Percentiles rank a stretch among this genome's conserved stretches.
Conservation (phyloP, 2,888 invertebrate genomes). For the Agrenia bidenticulata region DNA sequence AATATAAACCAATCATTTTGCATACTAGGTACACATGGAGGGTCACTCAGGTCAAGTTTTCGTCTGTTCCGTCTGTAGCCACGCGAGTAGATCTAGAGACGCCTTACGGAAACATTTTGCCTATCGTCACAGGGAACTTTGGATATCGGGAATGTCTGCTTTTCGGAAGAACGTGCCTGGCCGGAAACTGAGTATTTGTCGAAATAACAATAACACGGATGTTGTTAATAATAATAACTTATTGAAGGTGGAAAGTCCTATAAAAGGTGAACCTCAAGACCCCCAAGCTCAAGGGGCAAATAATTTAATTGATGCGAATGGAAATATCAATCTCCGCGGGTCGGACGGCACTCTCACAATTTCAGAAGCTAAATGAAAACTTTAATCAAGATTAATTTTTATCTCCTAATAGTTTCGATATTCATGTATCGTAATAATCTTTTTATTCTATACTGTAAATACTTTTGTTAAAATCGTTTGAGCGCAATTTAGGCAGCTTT, state of each 20-base stretch:
- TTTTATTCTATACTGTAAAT: too few relatives aligned
- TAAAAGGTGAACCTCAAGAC: conserved; percentile 33
- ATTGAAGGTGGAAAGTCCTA: conserved; percentile 37
- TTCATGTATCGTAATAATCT: too few relatives aligned
- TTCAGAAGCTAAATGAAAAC: conserved; percentile 49
- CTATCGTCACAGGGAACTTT: conserved; percentile 59
- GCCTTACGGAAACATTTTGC: conserved; percentile 86
- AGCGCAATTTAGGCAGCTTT: too few relatives aligned
- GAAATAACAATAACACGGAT: conserved; percentile 49
- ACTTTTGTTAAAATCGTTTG: too few relatives aligned
- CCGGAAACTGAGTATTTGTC: conserved; percentile 52
- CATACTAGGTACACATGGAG: conserved; percentile 71
- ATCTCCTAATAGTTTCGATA: too few relatives aligned
- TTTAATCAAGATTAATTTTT: too few relatives aligned
- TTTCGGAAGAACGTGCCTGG: conserved; percentile 52
- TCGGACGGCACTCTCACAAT: conserved; percentile 53
- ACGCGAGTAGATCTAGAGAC: conserved; percentile 83
- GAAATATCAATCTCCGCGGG: conserved; percentile 52
- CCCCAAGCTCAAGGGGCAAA: conserved; percentile 27
- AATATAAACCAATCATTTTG: neutral
- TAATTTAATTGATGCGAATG: conserved; percentile 50
- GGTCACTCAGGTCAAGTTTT: conserved; percentile 86
- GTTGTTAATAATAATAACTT: conserved; percentile 41
- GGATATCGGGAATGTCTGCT: conserved; percentile 52
- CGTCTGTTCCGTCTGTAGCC: conserved; percentile 81